These are phyloP conservation scores for Tiliqua scincoides DNA, from an alignment of 2,113 vertebrate species.

Conservation along the genomic window DNA sequence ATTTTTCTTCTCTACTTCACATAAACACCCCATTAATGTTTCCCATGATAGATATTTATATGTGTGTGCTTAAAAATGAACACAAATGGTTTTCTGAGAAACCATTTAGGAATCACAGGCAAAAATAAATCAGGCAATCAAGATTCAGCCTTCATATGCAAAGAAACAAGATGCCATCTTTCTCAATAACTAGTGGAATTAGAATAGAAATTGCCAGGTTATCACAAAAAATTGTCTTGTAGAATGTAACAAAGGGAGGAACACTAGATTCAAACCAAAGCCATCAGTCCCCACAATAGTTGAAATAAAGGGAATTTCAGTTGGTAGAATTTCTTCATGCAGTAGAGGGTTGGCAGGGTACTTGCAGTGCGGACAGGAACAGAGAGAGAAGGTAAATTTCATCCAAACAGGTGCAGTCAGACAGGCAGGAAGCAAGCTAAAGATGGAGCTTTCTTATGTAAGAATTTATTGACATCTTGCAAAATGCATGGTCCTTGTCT, in stretches of 20 bases:
- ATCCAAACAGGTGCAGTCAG: neutral
- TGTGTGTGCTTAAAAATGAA: conserved; percentile 37
- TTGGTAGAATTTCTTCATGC: neutral
- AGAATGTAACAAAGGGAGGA: neutral
- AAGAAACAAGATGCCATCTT: conserved; percentile 55
- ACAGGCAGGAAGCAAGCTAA: neutral
- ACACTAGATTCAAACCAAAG: no score
- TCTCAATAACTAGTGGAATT: conserved; percentile 46
- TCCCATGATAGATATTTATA: conserved; percentile 20
- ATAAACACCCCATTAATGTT: conserved; percentile 55
- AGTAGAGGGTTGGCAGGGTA: neutral
- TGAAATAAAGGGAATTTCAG: neutral
- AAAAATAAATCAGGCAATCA: conserved; percentile 57
- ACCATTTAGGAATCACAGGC: conserved; percentile 51
- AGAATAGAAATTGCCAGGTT: conserved; percentile 11
- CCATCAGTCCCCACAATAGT: neutral
- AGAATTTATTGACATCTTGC: neutral
- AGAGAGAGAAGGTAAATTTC: neutral
- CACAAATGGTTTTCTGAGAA: conserved; percentile 21
- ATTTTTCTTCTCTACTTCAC: conserved; percentile 57
- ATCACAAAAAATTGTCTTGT: neutral
- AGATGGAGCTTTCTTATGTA: neutral
- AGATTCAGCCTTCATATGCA: conserved; percentile 38
- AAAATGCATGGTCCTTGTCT: neutral
- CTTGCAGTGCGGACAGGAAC: neutral